Evolutionary conservation across 2,888 invertebrate genomes (phyloP).

Genomic region (Himalopsyche japonica): DNA sequence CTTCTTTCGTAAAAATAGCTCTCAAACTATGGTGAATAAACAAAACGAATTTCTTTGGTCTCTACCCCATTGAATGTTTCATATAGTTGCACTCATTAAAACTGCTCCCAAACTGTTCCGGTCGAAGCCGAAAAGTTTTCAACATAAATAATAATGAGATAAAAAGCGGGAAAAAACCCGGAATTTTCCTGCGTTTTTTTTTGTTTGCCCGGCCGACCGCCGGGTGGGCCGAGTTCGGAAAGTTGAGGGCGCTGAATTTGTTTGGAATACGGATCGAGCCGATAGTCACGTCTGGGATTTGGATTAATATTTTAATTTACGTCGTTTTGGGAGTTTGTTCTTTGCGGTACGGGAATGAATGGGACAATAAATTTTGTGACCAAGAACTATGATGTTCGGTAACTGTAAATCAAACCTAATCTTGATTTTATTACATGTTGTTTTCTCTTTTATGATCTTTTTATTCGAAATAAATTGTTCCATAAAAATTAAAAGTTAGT

Average conservation of each 20-base stretch:
- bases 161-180: constrained; percentile 29
- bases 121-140: constrained; percentile 19
- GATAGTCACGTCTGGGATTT: neutral
- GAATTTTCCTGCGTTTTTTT: constrained; percentile 20
- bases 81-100: constrained; percentile 22
- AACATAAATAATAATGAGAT: constrained; percentile 38
- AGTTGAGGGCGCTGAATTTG: neutral
- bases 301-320: neutral
- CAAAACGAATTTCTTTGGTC: neutral
- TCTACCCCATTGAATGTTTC: neutral
- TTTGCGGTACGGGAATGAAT: no score
- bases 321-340: no score
- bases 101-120: constrained; percentile 16
- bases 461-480: no score
- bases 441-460: no score
- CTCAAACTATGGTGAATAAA: neutral
- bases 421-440: no score
- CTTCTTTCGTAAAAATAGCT: neutral
- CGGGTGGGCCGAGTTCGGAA: neutral
- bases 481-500: no score
- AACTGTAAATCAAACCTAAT: no score
- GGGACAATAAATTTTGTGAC: no score
- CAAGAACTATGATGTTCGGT: no score
- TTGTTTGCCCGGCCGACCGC: neutral
- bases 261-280: neutral